These are phyloP conservation scores for Cathartes aura DNA, from an alignment of 2,113 vertebrate genomes.

Conservation along the genomic window DNA sequence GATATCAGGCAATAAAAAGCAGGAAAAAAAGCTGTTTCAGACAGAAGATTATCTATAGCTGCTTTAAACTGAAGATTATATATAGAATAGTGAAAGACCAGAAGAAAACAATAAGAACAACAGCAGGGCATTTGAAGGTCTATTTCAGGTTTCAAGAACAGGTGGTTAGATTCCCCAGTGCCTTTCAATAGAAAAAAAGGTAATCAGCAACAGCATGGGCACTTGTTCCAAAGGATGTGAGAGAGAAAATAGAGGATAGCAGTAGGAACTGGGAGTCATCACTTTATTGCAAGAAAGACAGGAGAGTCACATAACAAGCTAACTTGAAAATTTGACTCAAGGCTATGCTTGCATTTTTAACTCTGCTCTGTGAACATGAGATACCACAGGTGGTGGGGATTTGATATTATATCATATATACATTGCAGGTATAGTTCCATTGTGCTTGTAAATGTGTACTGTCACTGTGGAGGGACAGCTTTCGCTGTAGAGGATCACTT, in stretches of 20 bases:
- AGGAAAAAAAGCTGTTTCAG: background rate
- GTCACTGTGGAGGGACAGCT: background rate
- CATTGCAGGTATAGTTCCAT: background rate
- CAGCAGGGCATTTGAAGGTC: conserved; percentile 5
- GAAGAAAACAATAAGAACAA: background rate
- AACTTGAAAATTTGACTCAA: background rate
- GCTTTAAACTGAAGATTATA: background rate
- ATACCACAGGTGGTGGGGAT: background rate
- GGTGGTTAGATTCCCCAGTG: background rate
- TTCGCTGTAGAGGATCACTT: background rate
- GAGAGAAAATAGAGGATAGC: background rate
- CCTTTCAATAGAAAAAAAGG: background rate
- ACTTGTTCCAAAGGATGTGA: background rate
- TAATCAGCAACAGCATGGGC: background rate
- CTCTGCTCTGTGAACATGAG: background rate
- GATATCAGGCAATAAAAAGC: background rate
- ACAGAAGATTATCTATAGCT: background rate
- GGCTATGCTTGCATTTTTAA: background rate
- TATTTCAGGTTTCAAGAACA: conserved; percentile 20
- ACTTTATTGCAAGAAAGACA: background rate
- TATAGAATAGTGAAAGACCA: background rate
- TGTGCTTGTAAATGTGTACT: background rate
- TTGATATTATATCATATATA: background rate
- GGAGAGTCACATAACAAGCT: background rate
- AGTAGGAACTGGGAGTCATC: background rate